Percentiles rank a stretch among this genome's conserved stretches.
Evolutionary conservation across 2,797 vertebrate species (phyloP).

Genomic region (Tympanoctomys barrerae): DNA sequence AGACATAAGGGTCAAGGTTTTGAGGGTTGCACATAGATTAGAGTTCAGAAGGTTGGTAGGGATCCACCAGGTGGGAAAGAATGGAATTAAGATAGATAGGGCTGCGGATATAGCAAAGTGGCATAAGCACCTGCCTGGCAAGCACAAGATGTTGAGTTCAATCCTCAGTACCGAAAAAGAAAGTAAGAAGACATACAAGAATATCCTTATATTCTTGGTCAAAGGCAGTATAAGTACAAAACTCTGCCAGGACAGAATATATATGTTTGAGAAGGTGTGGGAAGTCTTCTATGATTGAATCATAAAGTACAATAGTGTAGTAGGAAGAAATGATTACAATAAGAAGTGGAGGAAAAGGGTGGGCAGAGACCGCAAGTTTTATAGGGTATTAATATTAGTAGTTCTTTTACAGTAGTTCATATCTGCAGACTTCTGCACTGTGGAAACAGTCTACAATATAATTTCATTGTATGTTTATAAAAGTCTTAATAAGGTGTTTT

Average conservation of each 20-base stretch:
- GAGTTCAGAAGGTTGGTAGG: not conserved
- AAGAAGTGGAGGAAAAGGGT: not conserved
- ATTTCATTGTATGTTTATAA: conserved; percentile 29
- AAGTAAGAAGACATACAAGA: not conserved
- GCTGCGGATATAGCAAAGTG: no score
- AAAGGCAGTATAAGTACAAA: not conserved
- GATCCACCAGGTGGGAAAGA: not conserved
- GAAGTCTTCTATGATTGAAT: not conserved
- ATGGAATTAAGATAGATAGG: no score
- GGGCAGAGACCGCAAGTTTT: not conserved
- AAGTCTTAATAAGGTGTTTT: not conserved
- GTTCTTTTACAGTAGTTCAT: not conserved
- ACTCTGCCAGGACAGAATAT: not conserved
- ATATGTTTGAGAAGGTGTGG: not conserved
- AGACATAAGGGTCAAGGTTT: not conserved
- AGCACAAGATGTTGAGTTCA: no score
- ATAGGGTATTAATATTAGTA: not conserved
- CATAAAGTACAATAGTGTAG: not conserved
- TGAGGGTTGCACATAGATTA: not conserved
- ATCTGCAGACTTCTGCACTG: not conserved
- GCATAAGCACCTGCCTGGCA: no score
- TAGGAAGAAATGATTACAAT: not conserved
- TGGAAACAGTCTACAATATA: not conserved
- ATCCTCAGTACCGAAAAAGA: no score
- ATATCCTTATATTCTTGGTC: not conserved